Percentiles rank a stretch among this genome's conserved stretches.
Evolutionary conservation across 1,140 invertebrate genomes (phyloP).

Genomic region (Lanistes nyassanus): DNA sequence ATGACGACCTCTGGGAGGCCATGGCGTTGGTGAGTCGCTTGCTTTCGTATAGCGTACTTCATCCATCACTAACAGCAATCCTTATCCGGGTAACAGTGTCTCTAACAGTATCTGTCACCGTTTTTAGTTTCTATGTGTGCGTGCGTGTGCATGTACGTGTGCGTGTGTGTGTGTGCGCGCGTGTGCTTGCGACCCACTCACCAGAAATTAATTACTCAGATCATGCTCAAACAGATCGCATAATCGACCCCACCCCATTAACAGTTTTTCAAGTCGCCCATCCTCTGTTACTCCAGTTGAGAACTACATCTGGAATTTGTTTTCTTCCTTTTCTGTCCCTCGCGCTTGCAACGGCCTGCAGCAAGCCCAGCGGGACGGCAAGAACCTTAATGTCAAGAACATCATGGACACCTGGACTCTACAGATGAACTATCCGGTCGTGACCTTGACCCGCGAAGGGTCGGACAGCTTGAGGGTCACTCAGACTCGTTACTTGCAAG

Average conservation of each 20-base stretch:
- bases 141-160: neutral
- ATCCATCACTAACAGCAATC: neutral
- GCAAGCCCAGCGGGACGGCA: conserved; percentile 40
- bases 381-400: conserved; percentile 68
- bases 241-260: too few species aligned
- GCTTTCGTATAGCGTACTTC: neutral
- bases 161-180: neutral
- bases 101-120: neutral
- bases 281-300: neutral
- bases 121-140: neutral
- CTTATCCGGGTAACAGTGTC: neutral
- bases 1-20: conserved; percentile 86
- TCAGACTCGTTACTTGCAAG: conserved; percentile 47
- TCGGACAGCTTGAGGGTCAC: conserved; percentile 24
- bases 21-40: conserved; percentile 77
- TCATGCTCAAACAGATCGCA: too few species aligned
- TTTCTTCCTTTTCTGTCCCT: conserved; percentile 8
- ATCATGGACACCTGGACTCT: conserved; percentile 93
- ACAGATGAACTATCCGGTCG: conserved; percentile 86
- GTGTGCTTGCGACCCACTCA: neutral
- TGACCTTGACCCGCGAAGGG: conserved; percentile 72
- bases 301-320: neutral
- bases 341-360: conserved; percentile 13
- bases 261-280: neutral
- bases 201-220: neutral